A percentile compares a stretch with the other conserved stretches of the same genome.
phyloP scores from a whole-genome alignment of 2,113 vertebrate genomes.

The Tyrannus savana region DNA sequence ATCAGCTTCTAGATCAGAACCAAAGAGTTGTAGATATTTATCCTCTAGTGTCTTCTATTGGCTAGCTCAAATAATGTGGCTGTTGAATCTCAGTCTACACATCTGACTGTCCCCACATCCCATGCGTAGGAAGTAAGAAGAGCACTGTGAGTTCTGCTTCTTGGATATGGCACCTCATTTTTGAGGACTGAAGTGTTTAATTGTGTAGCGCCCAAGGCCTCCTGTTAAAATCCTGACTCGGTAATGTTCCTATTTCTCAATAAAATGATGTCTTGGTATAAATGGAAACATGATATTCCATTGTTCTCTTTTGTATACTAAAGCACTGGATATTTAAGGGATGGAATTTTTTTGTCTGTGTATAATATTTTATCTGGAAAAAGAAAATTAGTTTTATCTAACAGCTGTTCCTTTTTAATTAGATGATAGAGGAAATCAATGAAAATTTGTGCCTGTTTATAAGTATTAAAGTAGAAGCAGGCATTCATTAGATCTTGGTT shows the following conservation, averaged over 20 bases:
- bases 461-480: background rate
- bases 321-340: background rate
- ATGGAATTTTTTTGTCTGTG: background rate
- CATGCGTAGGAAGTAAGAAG: background rate
- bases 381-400: background rate
- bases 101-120: background rate
- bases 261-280: background rate
- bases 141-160: background rate
- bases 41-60: background rate
- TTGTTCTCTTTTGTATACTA: background rate
- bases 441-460: background rate
- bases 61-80: background rate
- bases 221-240: background rate
- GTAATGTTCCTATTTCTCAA: background rate
- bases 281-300: background rate
- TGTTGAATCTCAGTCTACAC: background rate
- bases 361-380: background rate
- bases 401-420: background rate
- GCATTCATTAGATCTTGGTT: background rate
- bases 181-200: background rate
- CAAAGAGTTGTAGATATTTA: background rate
- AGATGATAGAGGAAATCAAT: background rate
- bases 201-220: background rate
- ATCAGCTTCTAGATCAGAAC: background rate
- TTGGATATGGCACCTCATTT: background rate